Evolutionary conservation across 2,113 vertebrate genomes (phyloP).

Genomic region (Hipposideros armiger): DNA sequence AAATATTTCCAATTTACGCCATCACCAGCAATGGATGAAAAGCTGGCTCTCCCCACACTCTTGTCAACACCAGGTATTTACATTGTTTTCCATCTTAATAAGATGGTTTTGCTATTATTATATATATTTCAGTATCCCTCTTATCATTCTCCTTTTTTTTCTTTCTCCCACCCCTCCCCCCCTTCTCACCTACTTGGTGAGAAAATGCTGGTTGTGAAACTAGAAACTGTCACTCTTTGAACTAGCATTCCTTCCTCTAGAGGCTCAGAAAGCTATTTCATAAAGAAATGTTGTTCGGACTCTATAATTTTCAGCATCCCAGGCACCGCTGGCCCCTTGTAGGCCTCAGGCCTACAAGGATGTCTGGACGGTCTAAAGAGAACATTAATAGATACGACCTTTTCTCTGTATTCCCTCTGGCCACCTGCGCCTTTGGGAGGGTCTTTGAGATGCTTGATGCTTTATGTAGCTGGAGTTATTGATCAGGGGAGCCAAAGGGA

Average conservation of each 20-base stretch:
- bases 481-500: slow-evolving; percentile 55
- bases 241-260: slow-evolving; percentile 44
- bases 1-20: background rate
- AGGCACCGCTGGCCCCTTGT: slow-evolving; percentile 33
- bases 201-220: slow-evolving; percentile 47
- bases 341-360: slow-evolving; percentile 71
- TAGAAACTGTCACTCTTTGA: slow-evolving; percentile 33
- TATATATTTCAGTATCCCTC: background rate
- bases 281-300: background rate
- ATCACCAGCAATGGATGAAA: background rate
- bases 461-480: slow-evolving; percentile 68
- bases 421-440: slow-evolving; percentile 65
- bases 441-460: slow-evolving; percentile 72
- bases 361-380: background rate
- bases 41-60: fast-evolving
- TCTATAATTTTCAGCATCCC: slow-evolving; percentile 55
- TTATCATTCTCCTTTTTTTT: background rate
- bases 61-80: background rate
- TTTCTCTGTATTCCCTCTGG: slow-evolving; percentile 71
- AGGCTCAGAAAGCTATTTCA: background rate
- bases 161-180: too few relatives aligned
- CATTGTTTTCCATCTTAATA: slow-evolving; percentile 37
- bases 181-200: slow-evolving; percentile 18
- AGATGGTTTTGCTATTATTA: background rate
- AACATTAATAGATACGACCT: background rate